Evolutionary conservation across 1,140 invertebrate genomes (phyloP), one percentile per base, ranked within the genome.

Genomic region (Drosophila leontia): DNA sequence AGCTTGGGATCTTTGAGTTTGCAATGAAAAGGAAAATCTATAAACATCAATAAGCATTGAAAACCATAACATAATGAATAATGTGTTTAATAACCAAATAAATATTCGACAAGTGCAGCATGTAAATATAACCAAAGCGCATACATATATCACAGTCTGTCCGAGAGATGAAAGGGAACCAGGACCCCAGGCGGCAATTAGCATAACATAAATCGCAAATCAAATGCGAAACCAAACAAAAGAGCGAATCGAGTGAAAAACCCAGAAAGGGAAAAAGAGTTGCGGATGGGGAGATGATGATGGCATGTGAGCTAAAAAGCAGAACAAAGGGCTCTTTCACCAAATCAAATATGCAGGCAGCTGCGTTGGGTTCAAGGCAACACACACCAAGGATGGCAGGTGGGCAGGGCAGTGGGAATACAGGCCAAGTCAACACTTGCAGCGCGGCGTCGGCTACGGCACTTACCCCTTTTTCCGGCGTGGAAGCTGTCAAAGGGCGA

Each of bases 401-500:
- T 11, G n/a, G 32, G 19, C 32, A 29, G 61, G 39, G 34, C 8
- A 17, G 26, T 45, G 41, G 50, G 29, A 56, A 69, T 47, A 9
- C 39, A 44, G 63, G 63, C 48, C 62, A 68, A 58, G 42, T 57
- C 65, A 70, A 67, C 61, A 51, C 15, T n/a, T 13, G 19, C 17
- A 19, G 8, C 12, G 12, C 50, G 50, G n/a, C 50, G 44, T 0
- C 44, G 17, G 11, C 44, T 17, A 2, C 44, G 19, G 37, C 12
- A 71, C 87, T 94, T 93, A 98, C 97, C 97, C 95, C 96, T 94
- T 94, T 98, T 98, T 1, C 97, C 97, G 42, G 97, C 97, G 91
- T 97, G 96, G 91, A 98, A 98, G 92, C 97, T 98, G 93, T 98
- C 97, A 86, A 97, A 96, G 3, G 96, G 96, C 50, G 96, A 97